These are phyloP conservation scores for Aphidius ervi DNA, from an alignment of 1,140 invertebrate species.

Conservation along the genomic window DNA sequence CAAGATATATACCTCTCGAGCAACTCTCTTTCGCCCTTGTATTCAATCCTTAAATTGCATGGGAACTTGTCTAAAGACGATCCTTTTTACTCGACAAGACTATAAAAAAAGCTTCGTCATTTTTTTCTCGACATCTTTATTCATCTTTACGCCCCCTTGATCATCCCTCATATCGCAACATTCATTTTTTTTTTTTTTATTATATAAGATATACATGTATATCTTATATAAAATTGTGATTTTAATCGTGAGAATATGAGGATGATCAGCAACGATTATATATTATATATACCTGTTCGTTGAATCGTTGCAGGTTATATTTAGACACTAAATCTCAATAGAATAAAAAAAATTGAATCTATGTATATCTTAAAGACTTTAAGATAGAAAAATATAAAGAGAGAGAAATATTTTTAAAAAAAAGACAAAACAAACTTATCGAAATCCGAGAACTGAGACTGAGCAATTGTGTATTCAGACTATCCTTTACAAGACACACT, in stretches of 20 bases:
- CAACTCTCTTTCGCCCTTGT: constrained; percentile 2
- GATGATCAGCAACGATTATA: not conserved
- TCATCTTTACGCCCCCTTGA: constrained; percentile 1
- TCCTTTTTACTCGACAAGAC: not conserved
- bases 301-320: not conserved
- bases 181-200: not conserved
- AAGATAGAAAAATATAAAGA: too few relatives aligned
- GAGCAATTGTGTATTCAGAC: too few relatives aligned
- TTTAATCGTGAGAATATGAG: constrained; percentile 9
- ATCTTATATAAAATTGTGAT: not conserved
- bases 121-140: constrained; percentile 9
- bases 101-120: constrained; percentile 8
- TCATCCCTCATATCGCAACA: not conserved
- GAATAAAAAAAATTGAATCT: too few relatives aligned
- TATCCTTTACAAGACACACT: too few relatives aligned
- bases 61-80: constrained; percentile 16
- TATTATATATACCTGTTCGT: not conserved
- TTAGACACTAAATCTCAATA: too few relatives aligned
- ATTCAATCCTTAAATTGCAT: constrained; percentile 18
- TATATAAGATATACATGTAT: constrained; percentile 1
- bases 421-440: too few relatives aligned
- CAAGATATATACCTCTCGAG: not conserved
- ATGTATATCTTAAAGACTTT: too few relatives aligned
- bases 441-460: too few relatives aligned
- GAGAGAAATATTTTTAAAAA: too few relatives aligned